Conservation (phyloP, 2,888 invertebrate genomes). For the Polyommatus icarus region DNA sequence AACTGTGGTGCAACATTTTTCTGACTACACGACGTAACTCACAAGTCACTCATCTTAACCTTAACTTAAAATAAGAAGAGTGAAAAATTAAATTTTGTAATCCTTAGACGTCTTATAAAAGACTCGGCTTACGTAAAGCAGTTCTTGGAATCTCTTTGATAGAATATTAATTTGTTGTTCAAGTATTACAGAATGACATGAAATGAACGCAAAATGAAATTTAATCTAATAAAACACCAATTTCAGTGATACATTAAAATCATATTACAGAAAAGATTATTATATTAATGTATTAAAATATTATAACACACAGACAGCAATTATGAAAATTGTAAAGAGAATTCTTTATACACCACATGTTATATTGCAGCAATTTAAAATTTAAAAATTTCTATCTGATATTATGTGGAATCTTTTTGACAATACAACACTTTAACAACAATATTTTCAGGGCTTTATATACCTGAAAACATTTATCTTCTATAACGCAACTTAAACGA, state of each 20-base stretch:
- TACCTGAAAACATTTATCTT: too few relatives aligned
- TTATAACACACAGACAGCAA: background rate
- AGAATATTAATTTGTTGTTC: slow-evolving; percentile 9
- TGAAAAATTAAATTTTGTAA: background rate
- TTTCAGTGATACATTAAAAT: background rate
- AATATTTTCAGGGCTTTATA: too few relatives aligned
- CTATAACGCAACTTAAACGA: too few relatives aligned
- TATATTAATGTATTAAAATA: background rate
- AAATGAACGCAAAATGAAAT: background rate
- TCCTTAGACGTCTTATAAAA: background rate
- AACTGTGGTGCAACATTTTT: too few relatives aligned
- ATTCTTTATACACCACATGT: too few relatives aligned
- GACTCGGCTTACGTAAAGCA: background rate
- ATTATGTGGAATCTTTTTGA: too few relatives aligned
- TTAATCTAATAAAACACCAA: background rate
- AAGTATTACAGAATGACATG: background rate
- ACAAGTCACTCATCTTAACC: background rate
- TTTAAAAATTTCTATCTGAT: too few relatives aligned
- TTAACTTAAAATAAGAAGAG: background rate
- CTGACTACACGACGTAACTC: too few relatives aligned
- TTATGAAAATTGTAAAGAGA: background rate
- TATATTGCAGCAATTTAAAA: too few relatives aligned
- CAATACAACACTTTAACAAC: too few relatives aligned
- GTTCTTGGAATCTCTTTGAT: slow-evolving; percentile 1
- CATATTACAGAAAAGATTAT: background rate